Base-by-base conservation (phyloP, 2,113 vertebrate species). In the Equus quagga region DNA sequence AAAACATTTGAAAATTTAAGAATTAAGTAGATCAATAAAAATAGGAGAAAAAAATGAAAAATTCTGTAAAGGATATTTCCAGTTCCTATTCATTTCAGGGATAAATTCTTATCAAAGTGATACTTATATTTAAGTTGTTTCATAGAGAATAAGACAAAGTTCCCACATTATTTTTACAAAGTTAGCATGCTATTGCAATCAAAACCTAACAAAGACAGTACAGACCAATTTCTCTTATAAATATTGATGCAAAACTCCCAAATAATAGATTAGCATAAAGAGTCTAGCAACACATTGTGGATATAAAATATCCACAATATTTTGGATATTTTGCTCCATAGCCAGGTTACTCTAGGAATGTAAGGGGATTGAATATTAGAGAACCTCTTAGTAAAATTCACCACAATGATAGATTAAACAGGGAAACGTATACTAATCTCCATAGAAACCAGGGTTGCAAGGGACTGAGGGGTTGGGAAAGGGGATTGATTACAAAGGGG, bases 1-100 rank as follows among this genome's bases (percentile, higher is more conserved):
- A 92, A 92, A 93, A 78, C 12, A 26, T 46, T 62, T 92, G n/a
- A 92, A 78, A 95, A 21, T 56, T 65, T 92, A 62, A 70, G 62
- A 36, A 82, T 76, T 82, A 94, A 67, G 41, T 33, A 58, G 26
- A 51, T 10, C n/a, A 58, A 62, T 51, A 70, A 54, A 62, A 91
- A 79, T 44, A 85, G 36, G 12, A 91, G 67, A 14, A 58, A 36
- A 84, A 82, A 93, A 33, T 72, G 11, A 33, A 72, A 88, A 62
- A 51, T 8, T 18, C 72, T 73, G 14, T 72, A 73, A 94, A 70
- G n/a, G n/a, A 33, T 51, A 89, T 89, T 89, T 80, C n/a, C 46
- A 28, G 62, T 58, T 51, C 10, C 21, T 60, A 49, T 87, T 87
- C 92, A 82, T n/a, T 69, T 73, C 56, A 94, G 65, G 24, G 54